Evolutionary conservation across 2,797 vertebrate species (phyloP).

Genomic region (Otus scops): DNA sequence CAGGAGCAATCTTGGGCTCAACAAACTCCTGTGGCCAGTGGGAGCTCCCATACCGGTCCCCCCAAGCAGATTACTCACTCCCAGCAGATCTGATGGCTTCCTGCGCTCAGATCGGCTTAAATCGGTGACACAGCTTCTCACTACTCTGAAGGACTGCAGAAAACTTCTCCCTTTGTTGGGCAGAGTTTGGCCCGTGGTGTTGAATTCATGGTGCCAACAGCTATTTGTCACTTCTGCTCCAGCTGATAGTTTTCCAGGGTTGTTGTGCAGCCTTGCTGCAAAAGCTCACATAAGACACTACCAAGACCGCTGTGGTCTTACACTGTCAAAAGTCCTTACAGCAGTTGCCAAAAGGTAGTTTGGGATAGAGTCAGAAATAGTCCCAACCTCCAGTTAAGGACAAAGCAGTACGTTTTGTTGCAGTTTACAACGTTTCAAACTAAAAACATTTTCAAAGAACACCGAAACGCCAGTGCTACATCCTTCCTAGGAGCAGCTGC

Average conservation of each 20-base stretch:
- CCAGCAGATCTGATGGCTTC: not conserved
- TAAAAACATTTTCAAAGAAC: not conserved
- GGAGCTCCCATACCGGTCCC: not conserved
- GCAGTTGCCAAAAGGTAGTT: not conserved
- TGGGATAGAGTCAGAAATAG: not conserved
- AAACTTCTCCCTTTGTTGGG: not conserved
- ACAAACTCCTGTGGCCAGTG: not conserved
- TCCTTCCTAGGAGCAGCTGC: not conserved
- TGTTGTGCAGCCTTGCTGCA: not conserved
- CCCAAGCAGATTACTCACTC: not conserved
- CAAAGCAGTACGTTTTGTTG: not conserved
- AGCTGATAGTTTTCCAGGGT: not conserved
- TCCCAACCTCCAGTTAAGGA: not conserved
- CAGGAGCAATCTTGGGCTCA: not conserved
- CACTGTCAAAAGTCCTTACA: not conserved
- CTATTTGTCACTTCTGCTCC: not conserved
- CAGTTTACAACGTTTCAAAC: not conserved
- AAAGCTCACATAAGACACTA: not conserved
- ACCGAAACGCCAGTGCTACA: not conserved
- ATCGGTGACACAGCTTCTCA: fast-evolving
- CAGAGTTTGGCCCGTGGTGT: not conserved
- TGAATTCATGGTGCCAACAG: not conserved
- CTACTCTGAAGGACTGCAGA: not conserved
- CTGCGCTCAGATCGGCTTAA: not conserved
- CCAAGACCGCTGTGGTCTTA: not conserved